phyloP scores from a whole-genome alignment of 1,140 invertebrate species.

The Atta texana region DNA sequence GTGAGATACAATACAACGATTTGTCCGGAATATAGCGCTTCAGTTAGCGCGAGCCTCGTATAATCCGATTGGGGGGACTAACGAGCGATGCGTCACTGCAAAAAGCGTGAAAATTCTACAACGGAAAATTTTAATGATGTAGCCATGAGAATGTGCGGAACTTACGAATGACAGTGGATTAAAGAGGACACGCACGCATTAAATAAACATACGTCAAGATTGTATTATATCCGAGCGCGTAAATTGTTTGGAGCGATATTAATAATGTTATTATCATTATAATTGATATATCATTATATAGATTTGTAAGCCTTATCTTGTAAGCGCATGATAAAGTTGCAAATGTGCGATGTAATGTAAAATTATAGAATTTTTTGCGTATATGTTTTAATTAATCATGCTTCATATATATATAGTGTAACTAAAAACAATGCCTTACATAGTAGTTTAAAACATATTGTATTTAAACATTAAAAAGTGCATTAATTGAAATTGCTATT shows the following conservation, averaged over 20 bases:
- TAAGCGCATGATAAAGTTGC: background rate
- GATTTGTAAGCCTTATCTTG: background rate
- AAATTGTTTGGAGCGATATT: background rate
- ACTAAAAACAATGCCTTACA: background rate
- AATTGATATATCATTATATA: background rate
- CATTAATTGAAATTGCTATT: background rate
- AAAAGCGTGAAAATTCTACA: slow-evolving; percentile 37
- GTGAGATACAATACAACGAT: slow-evolving; percentile 12
- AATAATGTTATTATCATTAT: background rate
- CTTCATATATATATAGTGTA: background rate
- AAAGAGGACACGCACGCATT: background rate
- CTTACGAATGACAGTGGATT: slow-evolving; percentile 3
- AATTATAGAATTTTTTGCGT: background rate
- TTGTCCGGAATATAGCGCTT: slow-evolving; percentile 26
- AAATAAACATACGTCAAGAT: slow-evolving; percentile 4
- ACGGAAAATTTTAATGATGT: slow-evolving; percentile 47
- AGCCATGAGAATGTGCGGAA: background rate
- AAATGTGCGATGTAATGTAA: background rate
- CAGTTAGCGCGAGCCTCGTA: slow-evolving; percentile 3
- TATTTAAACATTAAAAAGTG: background rate
- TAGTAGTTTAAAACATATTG: background rate
- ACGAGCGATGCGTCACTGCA: slow-evolving; percentile 20
- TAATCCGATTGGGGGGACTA: slow-evolving; percentile 41
- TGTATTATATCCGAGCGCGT: background rate
- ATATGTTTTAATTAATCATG: background rate